phyloP scores from a whole-genome alignment of 2,113 vertebrate species.

The Vombatus ursinus region DNA sequence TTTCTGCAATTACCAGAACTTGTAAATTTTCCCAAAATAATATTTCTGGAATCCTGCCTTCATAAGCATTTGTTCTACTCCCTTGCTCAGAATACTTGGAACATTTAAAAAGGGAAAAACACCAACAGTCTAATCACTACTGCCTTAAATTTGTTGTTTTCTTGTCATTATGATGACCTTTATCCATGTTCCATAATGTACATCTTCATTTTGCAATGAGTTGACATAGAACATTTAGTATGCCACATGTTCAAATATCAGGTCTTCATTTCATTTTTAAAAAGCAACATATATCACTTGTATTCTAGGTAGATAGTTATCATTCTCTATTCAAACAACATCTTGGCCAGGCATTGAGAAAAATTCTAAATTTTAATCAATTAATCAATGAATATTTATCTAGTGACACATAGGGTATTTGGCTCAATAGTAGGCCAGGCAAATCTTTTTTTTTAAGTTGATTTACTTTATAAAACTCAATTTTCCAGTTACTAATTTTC shows the following conservation, averaged over 20 bases:
- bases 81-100: slow-evolving; percentile 44
- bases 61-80: background rate
- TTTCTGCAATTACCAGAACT: background rate
- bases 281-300: slow-evolving; percentile 33
- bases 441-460: background rate
- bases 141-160: slow-evolving; percentile 55
- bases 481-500: background rate
- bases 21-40: slow-evolving; percentile 6
- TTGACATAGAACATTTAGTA: slow-evolving; percentile 27
- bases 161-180: slow-evolving; percentile 45
- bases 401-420: background rate
- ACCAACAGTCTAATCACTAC: slow-evolving; percentile 21
- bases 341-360: slow-evolving; percentile 20
- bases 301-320: background rate
- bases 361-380: background rate
- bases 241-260: slow-evolving; percentile 20
- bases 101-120: slow-evolving; percentile 47
- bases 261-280: background rate
- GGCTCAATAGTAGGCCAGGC: background rate
- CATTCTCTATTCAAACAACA: background rate
- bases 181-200: slow-evolving; percentile 37
- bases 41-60: slow-evolving; percentile 50
- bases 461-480: background rate
- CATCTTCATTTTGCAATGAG: slow-evolving; percentile 42
- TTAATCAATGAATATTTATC: background rate